These are phyloP conservation scores for Megaleporinus macrocephalus DNA, from an alignment of 2,113 vertebrate species.

Conservation along the genomic window DNA sequence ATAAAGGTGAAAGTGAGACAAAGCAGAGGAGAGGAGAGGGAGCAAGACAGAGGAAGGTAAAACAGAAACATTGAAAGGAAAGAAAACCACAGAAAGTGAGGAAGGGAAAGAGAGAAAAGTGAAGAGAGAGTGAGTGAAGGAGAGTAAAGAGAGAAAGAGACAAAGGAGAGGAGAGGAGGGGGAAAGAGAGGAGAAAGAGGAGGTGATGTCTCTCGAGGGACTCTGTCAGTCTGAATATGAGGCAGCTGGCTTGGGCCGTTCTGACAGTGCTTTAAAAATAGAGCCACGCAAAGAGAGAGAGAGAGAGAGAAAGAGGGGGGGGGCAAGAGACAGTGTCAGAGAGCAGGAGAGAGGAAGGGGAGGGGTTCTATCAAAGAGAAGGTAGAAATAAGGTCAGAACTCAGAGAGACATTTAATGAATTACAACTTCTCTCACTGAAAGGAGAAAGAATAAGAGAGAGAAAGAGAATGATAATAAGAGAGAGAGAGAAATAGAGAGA, in stretches of 20 bases:
- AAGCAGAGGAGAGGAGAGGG: neutral
- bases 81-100: neutral
- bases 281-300: constrained; percentile 63
- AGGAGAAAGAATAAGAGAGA: neutral
- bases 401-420: no score
- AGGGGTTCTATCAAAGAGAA: neutral
- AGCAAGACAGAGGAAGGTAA: neutral
- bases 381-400: no score
- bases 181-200: constrained; percentile 18
- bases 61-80: no score
- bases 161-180: constrained; percentile 15
- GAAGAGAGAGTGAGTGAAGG: neutral
- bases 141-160: neutral
- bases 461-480: neutral
- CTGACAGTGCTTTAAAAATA: constrained; percentile 72
- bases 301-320: constrained; percentile 7
- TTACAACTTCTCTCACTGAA: no score
- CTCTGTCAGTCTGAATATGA: constrained; percentile 49
- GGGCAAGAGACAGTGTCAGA: constrained; percentile 3
- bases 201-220: constrained; percentile 46
- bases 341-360: neutral
- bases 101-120: neutral
- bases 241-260: constrained; percentile 66
- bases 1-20: no score
- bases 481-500: neutral